Conservation (phyloP, 2,888 invertebrate species). For the Colletes collaris region DNA sequence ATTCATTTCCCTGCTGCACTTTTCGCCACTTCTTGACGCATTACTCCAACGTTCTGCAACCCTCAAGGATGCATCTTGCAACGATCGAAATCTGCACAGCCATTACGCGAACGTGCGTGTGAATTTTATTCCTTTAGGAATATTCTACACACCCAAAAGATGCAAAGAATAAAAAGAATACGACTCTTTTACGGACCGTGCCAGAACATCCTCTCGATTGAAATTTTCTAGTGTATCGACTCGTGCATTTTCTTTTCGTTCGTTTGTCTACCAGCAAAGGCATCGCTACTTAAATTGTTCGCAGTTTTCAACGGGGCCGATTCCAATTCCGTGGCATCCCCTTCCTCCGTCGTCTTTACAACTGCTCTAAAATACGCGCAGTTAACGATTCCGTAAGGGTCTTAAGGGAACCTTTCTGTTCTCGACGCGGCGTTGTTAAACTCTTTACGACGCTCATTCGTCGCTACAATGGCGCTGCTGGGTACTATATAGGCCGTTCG, state of each 20-base stretch:
- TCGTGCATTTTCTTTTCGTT: neutral
- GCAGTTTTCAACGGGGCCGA: conserved; percentile 49
- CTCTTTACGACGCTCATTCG: conserved; percentile 81
- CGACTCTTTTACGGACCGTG: too few relatives aligned
- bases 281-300: conserved; percentile 17
- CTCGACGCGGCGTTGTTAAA: conserved; percentile 78
- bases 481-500: conserved; percentile 66
- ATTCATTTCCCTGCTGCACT: conserved; percentile 67
- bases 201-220: too few relatives aligned
- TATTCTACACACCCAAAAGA: too few relatives aligned
- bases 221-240: too few relatives aligned
- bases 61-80: conserved; percentile 1
- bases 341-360: conserved; percentile 66
- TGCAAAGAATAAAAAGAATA: too few relatives aligned
- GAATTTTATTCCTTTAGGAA: too few relatives aligned
- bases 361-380: conserved; percentile 77
- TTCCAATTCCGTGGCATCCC: conserved; percentile 67
- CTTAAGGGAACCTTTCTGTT: conserved; percentile 77
- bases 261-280: conserved; percentile 1
- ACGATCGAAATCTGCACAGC: conserved; percentile 1
- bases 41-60: conserved; percentile 1
- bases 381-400: conserved; percentile 78
- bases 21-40: conserved; percentile 15
- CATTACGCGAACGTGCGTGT: neutral
- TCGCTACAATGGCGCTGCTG: conserved; percentile 72